Base-by-base conservation (phyloP, 2,113 vertebrate genomes). In the Zapus hudsonius region DNA sequence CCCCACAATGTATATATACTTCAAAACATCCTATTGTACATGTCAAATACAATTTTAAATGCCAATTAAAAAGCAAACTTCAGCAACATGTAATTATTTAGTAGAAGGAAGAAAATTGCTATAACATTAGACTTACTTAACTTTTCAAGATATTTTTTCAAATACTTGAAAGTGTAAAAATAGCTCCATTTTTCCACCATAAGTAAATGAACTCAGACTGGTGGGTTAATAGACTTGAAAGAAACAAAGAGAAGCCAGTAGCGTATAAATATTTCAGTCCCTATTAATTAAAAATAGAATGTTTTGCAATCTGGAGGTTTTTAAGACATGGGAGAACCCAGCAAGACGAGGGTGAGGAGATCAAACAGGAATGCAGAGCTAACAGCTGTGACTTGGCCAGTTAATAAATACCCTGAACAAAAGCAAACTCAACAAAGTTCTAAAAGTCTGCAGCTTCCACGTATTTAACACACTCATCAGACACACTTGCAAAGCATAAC, bases 291-390 rank as follows among this genome's bases (percentile, higher is more conserved):
- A 93, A 92, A 90, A 93, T 75, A 93, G 63, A 52, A 88, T 63
- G 6, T 40, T 93, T 88, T 59, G 63, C 64, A 88, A 90, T 83
- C 88, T 85, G 92, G n/a, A 87, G 33, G 83, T 52, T 90, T 88
- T 92, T 74, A 92, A 70, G 42, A 93, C 42, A 90, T 61, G n/a
- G 88, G 95, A 90, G 87, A 84, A 38, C 13, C 29, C 69, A 75
- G 47, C 75, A 70, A 93, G 95, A 36, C 69, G 92, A 90, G 94
- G 90, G 82, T 85, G 81, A 92, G 89, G 79, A 81, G 90, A 92
- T 93, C 84, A 95, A 93, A 93, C 44, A 75, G 12, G 44, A 52
- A 87, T 27, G 7, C 23, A 82, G 69, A 82, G 86, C 57, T 75
- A 84, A 93, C 52, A 92, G 91, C 61, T 95, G 59, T 66, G 87